Evolutionary conservation across 2,113 vertebrate species (phyloP), one percentile per base, ranked within the genome.

Genomic region (Delphinapterus leucas): DNA sequence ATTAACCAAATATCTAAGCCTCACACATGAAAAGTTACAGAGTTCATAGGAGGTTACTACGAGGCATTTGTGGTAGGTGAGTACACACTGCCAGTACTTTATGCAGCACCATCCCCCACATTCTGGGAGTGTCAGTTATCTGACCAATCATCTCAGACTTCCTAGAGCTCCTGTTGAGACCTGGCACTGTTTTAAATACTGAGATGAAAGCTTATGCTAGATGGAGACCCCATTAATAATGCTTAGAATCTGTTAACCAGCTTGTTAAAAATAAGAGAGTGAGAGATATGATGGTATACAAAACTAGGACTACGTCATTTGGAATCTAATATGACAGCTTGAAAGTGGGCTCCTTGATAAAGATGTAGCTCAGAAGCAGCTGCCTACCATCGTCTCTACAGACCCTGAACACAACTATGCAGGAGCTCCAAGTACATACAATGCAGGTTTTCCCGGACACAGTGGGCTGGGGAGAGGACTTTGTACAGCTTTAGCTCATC

Each of bases 261-360:
- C 26, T 88, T 81, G 70, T 71, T 86, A 71, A 86, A 95, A 38
- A 47, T 70, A 31, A 87, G 14, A 85, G 13, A 71, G 13, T 49
- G 25, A 82, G 18, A 20, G 55, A 58, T 3, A 38, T 6, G 2
- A 73, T 26, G 18, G 38, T 67, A 17, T 21, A 67, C 28, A 60
- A 71, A 87, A 83, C 1, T 23, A 63, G 33, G 79, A 13, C 28
- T 14, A 21, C 25, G 21, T 20, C 5, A n/a, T 8, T 90, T 36
- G 5, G 13, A 70, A 83, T 79, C 47, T 79, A 38, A 25, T 60
- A 44, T 14, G 60, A 79, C 26, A 60, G 38, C 28, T 84, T 33
- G n/a, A 5, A 87, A 83, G 13, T n/a, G 17, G 13, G 5, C 8
- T 47, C 12, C 60, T 61, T 18, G 49, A 49, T 71, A 53, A 80